Evolutionary conservation across 2,888 invertebrate genomes (phyloP), one percentile per base, ranked within the genome.

Genomic region (Frankliniella fusca): DNA sequence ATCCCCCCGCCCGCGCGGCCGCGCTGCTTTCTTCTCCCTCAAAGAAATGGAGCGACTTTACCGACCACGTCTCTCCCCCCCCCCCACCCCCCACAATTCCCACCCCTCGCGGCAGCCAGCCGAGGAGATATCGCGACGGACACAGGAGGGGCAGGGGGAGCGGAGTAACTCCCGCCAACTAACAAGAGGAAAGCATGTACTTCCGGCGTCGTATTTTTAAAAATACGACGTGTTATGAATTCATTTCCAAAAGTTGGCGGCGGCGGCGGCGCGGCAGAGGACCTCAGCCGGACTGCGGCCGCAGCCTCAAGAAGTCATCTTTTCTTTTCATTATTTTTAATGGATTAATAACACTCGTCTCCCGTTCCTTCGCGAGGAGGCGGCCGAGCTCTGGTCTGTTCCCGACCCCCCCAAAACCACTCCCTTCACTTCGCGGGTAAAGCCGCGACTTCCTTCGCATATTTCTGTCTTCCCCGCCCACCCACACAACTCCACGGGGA

Each of bases 321-420:
- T 70, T 70, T 70, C 70, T 70, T 70, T 70, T 23, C 70, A 70
- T 70, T 70, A 70, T 27, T 76, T 12, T 76, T 27, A 76, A 76
- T 76, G 70, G 70, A 76, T 76, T 76, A 76, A 76, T 76, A 76
- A 76, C 70, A 76, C 70, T 76, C 27, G 70, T 23, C 70, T 70
- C 70, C 70, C 10, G 9, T 70, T 70, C 23, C 70, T 23, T 23
- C 70, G 8, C 38, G 38, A 38, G 38, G 38, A 38, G 38, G 38
- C 38, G 38, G 38, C 38, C 38, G 38, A 38, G n/a, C n/a, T n/a
- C n/a, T n/a, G n/a, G n/a, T n/a, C n/a, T n/a, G n/a, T n/a, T n/a
- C 38, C 38, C 38, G 38, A 38, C 38, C 2, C 38, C 38, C 38
- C 38, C 38, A 38, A 38, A 5, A 38, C 38, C 38, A 38, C 38